Evolutionary conservation across 2,888 invertebrate species (phyloP), one percentile per base, ranked within the genome.

Genomic region (Apantesis nais): DNA sequence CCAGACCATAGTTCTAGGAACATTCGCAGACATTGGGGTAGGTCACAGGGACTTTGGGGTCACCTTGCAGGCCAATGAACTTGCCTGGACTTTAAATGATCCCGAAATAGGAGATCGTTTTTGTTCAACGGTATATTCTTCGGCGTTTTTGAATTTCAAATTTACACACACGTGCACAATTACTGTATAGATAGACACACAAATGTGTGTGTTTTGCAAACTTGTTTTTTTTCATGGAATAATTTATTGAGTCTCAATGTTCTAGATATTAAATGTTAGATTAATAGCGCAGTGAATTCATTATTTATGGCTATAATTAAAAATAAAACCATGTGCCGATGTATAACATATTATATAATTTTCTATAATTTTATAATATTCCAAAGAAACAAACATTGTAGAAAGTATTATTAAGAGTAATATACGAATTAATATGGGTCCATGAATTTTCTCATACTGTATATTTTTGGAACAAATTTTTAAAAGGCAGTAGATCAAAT

Each of bases 61-160:
- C 92, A 93, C 93, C 93, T 93, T 92, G 86, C n/a, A 69, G 91
- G 88, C 70, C 90, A 78, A 79, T 90, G 92, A 92, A 88, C 92
- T 77, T 74, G 74, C 55, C 19, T 39, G 48, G 79, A 76, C 83
- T 82, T 82, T 73, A 69, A 66, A 25, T 48, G 70, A 68, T 67
- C 73, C 52, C 44, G 76, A 68, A 75, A 76, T 83, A 76, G 73
- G 74, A 63, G 68, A 62, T n/a, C 67, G 64, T 73, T 78, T 74
- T 81, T 77, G 71, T 65, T 61, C 68, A 70, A 44, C 61, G 69
- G 71, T 68, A 66, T 74, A 69, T 58, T 75, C 76, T 71, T 64
- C 39, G 75, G 69, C 70, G 52, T 64, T 65, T 66, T 31, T 58
- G 55, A 62, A 70, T 66, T 61, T 55, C 39, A 9, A 55, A 58